phyloP scores from a whole-genome alignment of 2,797 vertebrate species.

The Notamacropus eugenii region DNA sequence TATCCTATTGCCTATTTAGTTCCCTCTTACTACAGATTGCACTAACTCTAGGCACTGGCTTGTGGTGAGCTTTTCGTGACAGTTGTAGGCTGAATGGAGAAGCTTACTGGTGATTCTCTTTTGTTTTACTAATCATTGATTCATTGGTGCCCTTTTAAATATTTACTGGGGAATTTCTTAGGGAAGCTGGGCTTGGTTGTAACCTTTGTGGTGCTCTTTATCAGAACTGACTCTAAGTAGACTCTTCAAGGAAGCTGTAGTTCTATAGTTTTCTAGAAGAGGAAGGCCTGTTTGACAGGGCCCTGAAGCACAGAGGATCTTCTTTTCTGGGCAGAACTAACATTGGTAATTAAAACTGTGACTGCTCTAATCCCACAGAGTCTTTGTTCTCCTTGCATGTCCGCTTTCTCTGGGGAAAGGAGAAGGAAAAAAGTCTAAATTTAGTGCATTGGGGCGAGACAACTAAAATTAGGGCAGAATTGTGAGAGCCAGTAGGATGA shows the following conservation, averaged over 20 bases:
- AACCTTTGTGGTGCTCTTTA: neutral
- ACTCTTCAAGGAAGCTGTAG: neutral
- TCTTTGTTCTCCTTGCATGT: neutral
- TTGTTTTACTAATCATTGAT: neutral
- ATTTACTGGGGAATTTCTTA: neutral
- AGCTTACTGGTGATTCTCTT: neutral
- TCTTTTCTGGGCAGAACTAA: neutral
- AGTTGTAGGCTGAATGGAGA: neutral
- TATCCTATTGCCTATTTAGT: neutral
- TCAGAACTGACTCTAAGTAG: neutral
- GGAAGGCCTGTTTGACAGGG: neutral
- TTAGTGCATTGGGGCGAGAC: neutral
- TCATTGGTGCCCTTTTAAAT: neutral
- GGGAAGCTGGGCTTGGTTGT: neutral
- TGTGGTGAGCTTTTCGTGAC: neutral
- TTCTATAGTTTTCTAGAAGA: neutral
- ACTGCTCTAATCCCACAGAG: neutral
- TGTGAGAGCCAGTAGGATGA: neutral
- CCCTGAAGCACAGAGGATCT: neutral
- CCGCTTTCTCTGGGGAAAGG: neutral
- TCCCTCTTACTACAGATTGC: neutral
- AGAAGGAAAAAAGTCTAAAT: neutral
- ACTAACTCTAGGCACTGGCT: neutral
- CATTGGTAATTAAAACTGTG: neutral
- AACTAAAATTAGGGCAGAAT: neutral